Evolutionary conservation across 1,140 invertebrate genomes (phyloP).

Genomic region (Bradysia coprophila): DNA sequence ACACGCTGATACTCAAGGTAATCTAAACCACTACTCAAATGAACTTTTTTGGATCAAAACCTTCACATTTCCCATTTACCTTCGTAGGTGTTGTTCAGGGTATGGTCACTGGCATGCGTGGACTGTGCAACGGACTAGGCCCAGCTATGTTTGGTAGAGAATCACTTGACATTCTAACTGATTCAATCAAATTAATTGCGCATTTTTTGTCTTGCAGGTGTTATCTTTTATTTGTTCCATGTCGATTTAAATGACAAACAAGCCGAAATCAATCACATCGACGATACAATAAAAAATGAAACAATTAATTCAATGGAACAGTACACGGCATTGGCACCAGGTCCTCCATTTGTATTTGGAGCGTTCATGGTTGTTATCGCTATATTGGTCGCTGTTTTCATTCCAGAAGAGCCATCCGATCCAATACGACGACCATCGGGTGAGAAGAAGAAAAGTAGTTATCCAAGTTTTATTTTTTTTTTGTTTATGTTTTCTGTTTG

Average conservation of each 20-base stretch:
- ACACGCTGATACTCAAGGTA: slow-evolving; percentile 87
- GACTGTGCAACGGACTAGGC: slow-evolving; percentile 82
- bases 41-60: no score
- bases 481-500: slow-evolving; percentile 2
- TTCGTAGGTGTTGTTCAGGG: slow-evolving; percentile 79
- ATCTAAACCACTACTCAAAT: no score
- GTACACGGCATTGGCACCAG: slow-evolving; percentile 63
- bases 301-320: slow-evolving; percentile 9
- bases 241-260: slow-evolving; percentile 81
- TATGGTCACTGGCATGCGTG: slow-evolving; percentile 92
- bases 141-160: slow-evolving; percentile 95
- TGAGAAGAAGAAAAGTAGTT: slow-evolving; percentile 21
- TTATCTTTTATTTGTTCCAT: slow-evolving; percentile 97
- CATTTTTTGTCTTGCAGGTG: slow-evolving; percentile 88
- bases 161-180: no score
- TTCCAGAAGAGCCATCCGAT: slow-evolving; percentile 50
- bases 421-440: slow-evolving; percentile 25
- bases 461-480: slow-evolving; percentile 1
- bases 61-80: no score
- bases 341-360: slow-evolving; percentile 99
- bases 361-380: slow-evolving; percentile 92
- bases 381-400: slow-evolving; percentile 78
- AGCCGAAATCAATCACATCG: slow-evolving; percentile 10
- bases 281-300: slow-evolving; percentile 9
- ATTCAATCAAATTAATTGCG: slow-evolving; percentile 79